A percentile compares a stretch with the other conserved stretches of the same genome.
These are phyloP conservation scores for Isaurus tuberculatus DNA, from an alignment of 92 coral and sea anemone genomes.

Conservation along the genomic window DNA sequence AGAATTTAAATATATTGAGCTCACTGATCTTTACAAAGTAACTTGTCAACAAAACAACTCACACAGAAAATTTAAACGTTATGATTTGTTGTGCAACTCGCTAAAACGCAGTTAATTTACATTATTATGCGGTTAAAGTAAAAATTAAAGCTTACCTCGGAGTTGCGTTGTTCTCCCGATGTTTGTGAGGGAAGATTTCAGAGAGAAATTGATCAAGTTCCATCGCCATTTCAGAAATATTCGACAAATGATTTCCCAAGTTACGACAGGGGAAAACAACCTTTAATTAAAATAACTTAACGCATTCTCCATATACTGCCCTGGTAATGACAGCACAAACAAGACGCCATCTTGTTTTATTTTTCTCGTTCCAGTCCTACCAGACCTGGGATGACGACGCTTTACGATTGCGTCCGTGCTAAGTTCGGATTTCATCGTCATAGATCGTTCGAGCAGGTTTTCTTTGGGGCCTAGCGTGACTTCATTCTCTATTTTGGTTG, in stretches of 20 bases:
- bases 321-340: not conserved
- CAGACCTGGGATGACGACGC: not conserved
- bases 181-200: constrained; percentile 81
- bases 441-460: not conserved
- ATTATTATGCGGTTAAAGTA: no score
- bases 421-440: constrained; percentile 11
- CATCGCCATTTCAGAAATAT: constrained; percentile 62
- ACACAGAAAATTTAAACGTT: no score
- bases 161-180: constrained; percentile 81
- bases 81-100: no score
- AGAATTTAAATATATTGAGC: no score
- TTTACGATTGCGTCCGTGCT: constrained; percentile 12
- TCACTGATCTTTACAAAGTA: no score
- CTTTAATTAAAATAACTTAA: not conserved
- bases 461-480: not conserved
- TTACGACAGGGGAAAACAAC: no score
- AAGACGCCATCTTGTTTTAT: constrained; percentile 31
- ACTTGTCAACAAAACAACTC: no score
- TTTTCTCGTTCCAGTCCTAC: not conserved
- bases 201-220: constrained; percentile 87
- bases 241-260: no score
- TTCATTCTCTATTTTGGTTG: constrained; percentile 13
- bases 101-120: not conserved
- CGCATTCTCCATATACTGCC: no score
- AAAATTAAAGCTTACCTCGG: constrained; percentile 76